These are phyloP conservation scores for Distichodus sexfasciatus DNA, from an alignment of 2,797 vertebrate species.

Conservation along the genomic window DNA sequence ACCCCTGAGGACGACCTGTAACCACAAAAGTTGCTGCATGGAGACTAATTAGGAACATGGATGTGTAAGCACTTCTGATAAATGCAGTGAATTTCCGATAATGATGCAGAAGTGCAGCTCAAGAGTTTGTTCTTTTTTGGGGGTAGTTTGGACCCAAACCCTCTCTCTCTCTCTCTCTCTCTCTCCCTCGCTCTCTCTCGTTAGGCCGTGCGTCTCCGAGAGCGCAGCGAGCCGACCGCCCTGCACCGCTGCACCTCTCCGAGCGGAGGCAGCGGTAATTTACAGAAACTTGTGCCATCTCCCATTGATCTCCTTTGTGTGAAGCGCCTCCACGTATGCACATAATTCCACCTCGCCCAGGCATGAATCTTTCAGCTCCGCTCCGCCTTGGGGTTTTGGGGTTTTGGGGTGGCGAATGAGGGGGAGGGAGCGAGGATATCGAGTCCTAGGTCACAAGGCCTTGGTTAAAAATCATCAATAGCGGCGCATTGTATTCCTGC, in stretches of 20 bases:
- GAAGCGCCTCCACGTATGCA: slow-evolving; percentile 27
- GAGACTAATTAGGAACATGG: too few species aligned
- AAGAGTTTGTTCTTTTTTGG: too few species aligned
- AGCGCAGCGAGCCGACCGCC: background rate
- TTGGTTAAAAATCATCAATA: slow-evolving; percentile 63
- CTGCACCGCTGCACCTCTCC: slow-evolving; percentile 1
- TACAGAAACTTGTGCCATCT: slow-evolving; percentile 39
- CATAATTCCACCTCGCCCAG: slow-evolving; percentile 46
- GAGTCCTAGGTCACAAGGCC: slow-evolving; percentile 36
- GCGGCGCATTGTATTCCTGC: slow-evolving; percentile 68
- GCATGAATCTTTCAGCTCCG: slow-evolving; percentile 62
- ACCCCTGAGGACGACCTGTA: too few species aligned
- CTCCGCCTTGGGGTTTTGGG: slow-evolving; percentile 52
- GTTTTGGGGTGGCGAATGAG: background rate
- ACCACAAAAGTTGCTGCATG: too few species aligned
- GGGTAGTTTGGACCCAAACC: too few species aligned
- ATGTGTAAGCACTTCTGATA: too few species aligned
- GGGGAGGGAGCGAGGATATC: background rate
- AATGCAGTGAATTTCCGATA: too few species aligned
- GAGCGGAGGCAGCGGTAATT: slow-evolving; percentile 31
- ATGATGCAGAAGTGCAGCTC: too few species aligned
- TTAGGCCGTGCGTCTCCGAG: background rate
- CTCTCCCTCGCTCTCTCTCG: slow-evolving; percentile 10
- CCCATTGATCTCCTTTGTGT: slow-evolving; percentile 48
- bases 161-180: too few species aligned